phyloP scores from a whole-genome alignment of 2,113 vertebrate genomes.

The Misgurnus anguillicaudatus region DNA sequence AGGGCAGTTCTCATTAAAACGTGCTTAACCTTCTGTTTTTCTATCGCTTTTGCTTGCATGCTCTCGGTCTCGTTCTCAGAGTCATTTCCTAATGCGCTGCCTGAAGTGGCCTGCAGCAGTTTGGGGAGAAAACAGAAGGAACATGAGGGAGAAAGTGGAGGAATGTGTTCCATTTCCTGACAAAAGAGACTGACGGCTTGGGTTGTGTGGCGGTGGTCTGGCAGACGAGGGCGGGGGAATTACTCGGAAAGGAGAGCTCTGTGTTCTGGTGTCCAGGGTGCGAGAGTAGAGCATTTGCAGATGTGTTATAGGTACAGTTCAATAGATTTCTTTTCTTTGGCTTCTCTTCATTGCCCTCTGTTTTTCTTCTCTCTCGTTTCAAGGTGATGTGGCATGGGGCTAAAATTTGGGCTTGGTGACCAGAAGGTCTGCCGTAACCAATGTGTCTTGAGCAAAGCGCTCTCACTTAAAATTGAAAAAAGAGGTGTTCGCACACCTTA shows the following conservation, averaged over 20 bases:
- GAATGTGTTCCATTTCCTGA: slow-evolving; percentile 44
- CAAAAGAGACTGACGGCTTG: slow-evolving; percentile 30
- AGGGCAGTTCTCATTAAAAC: slow-evolving; percentile 57
- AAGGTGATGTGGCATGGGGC: neutral
- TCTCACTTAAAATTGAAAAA: too few relatives aligned
- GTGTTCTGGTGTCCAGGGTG: slow-evolving; percentile 4
- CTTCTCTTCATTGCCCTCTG: neutral
- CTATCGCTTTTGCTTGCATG: slow-evolving; percentile 19
- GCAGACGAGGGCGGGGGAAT: neutral
- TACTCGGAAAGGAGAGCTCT: slow-evolving; percentile 2
- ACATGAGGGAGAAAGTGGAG: slow-evolving; percentile 22
- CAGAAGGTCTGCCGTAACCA: neutral
- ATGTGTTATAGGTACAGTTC: slow-evolving; percentile 3
- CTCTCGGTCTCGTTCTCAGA: slow-evolving; percentile 7
- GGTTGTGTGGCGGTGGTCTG: slow-evolving; percentile 33
- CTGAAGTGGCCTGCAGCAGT: slow-evolving; percentile 40
- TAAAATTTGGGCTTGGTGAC: neutral
- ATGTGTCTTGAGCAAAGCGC: neutral
- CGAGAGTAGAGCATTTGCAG: slow-evolving; percentile 21
- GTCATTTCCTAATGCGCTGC: slow-evolving; percentile 38
- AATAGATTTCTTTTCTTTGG: neutral
- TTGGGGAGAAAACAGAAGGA: slow-evolving; percentile 12
- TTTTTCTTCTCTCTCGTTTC: neutral
- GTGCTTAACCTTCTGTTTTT: slow-evolving; percentile 50
- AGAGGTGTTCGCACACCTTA: too few relatives aligned